Percentiles rank a stretch among this genome's conserved stretches.
Evolutionary conservation across 2,113 vertebrate species (phyloP).

Genomic region (Bubo blakistoni): DNA sequence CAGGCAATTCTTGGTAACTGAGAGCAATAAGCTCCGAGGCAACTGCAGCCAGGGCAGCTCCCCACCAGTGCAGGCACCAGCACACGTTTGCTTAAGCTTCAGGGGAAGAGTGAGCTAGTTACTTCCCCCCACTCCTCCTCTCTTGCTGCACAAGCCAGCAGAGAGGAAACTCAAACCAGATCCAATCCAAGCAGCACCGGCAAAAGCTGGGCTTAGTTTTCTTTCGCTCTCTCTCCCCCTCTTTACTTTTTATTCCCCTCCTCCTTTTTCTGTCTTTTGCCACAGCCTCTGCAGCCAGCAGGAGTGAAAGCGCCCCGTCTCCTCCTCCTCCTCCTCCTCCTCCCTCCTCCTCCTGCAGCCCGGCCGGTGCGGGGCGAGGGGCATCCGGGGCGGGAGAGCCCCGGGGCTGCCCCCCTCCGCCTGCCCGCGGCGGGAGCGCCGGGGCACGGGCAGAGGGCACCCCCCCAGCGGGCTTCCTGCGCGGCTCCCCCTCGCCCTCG

Average conservation of each 20-base stretch:
- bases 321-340: not conserved
- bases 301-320: not conserved
- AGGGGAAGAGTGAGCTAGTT: slow-evolving; percentile 8
- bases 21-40: slow-evolving; percentile 25
- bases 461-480: not conserved
- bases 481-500: not conserved
- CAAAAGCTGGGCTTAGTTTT: slow-evolving; percentile 57
- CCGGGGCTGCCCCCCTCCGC: not conserved
- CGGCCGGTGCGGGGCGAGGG: not conserved
- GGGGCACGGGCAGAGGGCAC: not conserved
- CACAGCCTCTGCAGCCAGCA: slow-evolving; percentile 20
- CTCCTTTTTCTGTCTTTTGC: slow-evolving; percentile 27
- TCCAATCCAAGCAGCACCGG: slow-evolving; percentile 57
- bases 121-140: slow-evolving; percentile 42
- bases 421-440: not conserved
- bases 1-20: slow-evolving; percentile 40
- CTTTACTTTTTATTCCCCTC: slow-evolving; percentile 48
- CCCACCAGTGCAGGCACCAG: slow-evolving; percentile 34
- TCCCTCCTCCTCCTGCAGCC: not conserved
- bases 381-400: not conserved
- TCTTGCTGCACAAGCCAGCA: slow-evolving; percentile 30
- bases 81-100: slow-evolving; percentile 24
- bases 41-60: slow-evolving; percentile 61
- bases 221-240: slow-evolving; percentile 43
- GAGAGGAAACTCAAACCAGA: slow-evolving; percentile 62